A percentile compares a stretch with the other conserved stretches of the same genome.
phyloP scores from a whole-genome alignment of 2,797 vertebrate genomes.

The Pipistrellus pipistrellus region DNA sequence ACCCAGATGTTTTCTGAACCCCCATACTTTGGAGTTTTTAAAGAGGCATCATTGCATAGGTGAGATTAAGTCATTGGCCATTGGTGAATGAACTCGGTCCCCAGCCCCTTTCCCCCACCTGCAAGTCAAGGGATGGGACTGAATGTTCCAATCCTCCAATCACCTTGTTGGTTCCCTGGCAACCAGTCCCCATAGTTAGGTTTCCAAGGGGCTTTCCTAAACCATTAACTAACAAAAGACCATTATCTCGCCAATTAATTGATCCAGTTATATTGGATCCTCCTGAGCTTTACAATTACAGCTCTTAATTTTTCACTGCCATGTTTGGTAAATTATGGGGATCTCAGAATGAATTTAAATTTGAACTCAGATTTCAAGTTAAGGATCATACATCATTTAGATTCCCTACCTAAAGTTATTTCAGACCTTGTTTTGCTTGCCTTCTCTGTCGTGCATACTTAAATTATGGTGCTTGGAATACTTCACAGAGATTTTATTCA shows the following conservation, averaged over 20 bases:
- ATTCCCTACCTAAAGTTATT: slow-evolving; percentile 24
- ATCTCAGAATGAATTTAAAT: slow-evolving; percentile 52
- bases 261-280: not conserved
- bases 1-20: not conserved
- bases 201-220: not conserved
- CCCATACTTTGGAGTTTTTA: not conserved
- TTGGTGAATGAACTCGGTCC: not conserved
- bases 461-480: slow-evolving; percentile 34
- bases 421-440: slow-evolving; percentile 14
- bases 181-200: not conserved
- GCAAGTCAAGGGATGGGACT: not conserved
- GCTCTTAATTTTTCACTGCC: not conserved
- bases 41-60: not conserved
- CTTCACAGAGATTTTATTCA: slow-evolving; percentile 45
- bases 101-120: not conserved
- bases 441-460: slow-evolving; percentile 24
- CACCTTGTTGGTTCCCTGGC: not conserved
- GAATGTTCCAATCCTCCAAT: not conserved
- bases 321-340: not conserved
- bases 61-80: not conserved
- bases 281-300: not conserved
- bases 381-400: not conserved
- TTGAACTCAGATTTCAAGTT: slow-evolving; percentile 50
- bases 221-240: not conserved
- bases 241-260: not conserved